These are phyloP conservation scores for Aphelenchoides besseyi DNA, from an alignment of 1,140 invertebrate genomes.

Conservation along the genomic window DNA sequence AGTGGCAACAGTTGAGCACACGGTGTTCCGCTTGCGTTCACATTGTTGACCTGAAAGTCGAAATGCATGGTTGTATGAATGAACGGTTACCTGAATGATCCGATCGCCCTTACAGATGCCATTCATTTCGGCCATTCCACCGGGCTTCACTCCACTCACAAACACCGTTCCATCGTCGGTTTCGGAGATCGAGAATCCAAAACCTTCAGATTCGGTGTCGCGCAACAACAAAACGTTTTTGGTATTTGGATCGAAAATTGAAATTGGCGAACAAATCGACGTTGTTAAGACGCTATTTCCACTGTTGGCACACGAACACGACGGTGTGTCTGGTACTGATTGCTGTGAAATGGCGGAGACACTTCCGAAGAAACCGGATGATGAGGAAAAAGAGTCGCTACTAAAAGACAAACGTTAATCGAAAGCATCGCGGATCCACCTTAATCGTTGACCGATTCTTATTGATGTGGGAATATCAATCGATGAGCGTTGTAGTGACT, in stretches of 20 bases:
- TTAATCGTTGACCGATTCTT: slow-evolving; percentile 16
- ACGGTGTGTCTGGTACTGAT: slow-evolving; percentile 14
- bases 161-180: background rate
- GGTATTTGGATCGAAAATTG: slow-evolving; percentile 11
- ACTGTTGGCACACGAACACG: background rate
- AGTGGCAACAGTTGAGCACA: slow-evolving; percentile 19
- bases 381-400: slow-evolving; percentile 20
- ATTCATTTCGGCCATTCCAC: slow-evolving; percentile 7
- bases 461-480: background rate
- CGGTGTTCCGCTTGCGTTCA: background rate
- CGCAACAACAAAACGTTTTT: slow-evolving; percentile 22
- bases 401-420: background rate
- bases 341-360: slow-evolving; percentile 9
- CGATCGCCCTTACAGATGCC: background rate
- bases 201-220: background rate
- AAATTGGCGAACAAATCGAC: background rate
- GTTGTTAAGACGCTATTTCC: background rate
- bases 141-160: slow-evolving; percentile 15
- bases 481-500: background rate
- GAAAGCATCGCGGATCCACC: too few relatives aligned
- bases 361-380: background rate
- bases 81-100: slow-evolving; percentile 2
- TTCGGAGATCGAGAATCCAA: slow-evolving; percentile 18
- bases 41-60: slow-evolving; percentile 20
- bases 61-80: background rate